Evolutionary conservation across 1,140 invertebrate genomes (phyloP), one percentile per base, ranked within the genome.

Genomic region (Fopius arisanus): DNA sequence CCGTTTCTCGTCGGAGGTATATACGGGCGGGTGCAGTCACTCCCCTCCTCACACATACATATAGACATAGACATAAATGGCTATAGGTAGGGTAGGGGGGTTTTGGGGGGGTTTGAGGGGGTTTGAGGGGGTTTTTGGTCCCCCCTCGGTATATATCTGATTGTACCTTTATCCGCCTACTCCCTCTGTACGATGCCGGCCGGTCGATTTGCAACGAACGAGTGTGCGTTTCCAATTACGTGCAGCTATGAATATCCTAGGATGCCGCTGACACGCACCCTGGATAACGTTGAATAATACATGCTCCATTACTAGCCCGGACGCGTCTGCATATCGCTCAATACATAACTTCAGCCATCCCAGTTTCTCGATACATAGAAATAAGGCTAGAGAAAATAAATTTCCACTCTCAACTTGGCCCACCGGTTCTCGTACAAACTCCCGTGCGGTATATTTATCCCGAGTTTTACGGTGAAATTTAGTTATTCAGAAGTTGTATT

Each of bases 261-360:
- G 43, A 48, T 43, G n/a, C 16, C 23, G 43, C 21, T 69, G 28
- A 68, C 75, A 78, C 73, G 76, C 76, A 70, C 67, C 65, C 28
- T 66, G 63, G 51, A 69, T 69, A 71, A 59, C 62, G 75, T 70
- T 81, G 80, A 80, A 81, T 81, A 78, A 80, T 78, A 80, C 78
- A 79, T 78, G 74, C 48, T 67, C 78, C 73, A 77, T 79, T 81
- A 79, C 78, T 73, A 75, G 75, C 75, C 73, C 54, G 63, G 72
- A 78, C 77, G 78, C 71, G 37, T 71, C 71, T 78, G 77, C 70
- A 75, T 78, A 78, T 73, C 43, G 43, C 43, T 48, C 43, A 48
- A 48, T 48, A 48, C 16, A 48, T 48, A 48, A 48, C 43, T 19
- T 48, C n/a, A 48, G 43, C 72, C 78, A 78, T 75, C 66, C 66